Evolutionary conservation across 2,888 invertebrate species (phyloP), one percentile per base, ranked within the genome.

Genomic region (Phania funesta): DNA sequence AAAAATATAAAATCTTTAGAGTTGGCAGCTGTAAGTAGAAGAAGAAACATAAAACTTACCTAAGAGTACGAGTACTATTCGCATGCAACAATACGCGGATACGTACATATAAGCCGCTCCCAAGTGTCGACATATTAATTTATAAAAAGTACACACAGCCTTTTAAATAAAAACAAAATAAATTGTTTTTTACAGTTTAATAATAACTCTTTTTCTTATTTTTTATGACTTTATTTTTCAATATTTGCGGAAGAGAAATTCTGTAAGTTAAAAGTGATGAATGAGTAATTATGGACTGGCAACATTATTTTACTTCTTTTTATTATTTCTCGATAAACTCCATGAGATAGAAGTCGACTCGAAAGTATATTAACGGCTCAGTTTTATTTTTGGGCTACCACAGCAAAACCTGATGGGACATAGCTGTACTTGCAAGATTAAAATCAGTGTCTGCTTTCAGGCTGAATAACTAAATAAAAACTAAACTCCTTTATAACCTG

Each of bases 221-320:
- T 50, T 50, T 48, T 50, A 24, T 62, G 3, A 62, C 35, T 54
- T 62, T 46, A 52, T 65, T 78, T 78, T 75, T 52, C 50, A 56
- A 75, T 75, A 65, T 80, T 80, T 74, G 68, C 74, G 80, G 80
- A 80, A 80, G 80, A 64, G 74, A 75, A 80, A 80, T 75, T 75
- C 52, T 58, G 18, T 32, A 35, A 3, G n/a, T 70, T 58, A 18
- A 75, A 56, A 65, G 20, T 67, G 70, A 71, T 62, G 70, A 78
- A 71, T 70, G 70, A 71, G 46, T 78, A 78, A 71, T 78, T 64
- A 52, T 54, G 35, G 73, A 74, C 62, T 44, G 60, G 52, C 62
- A 38, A 48, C 22, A 52, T 20, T 32, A 29, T 68, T 32, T 24
- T 48, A 11, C n/a, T 32, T 11, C n/a, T 16, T 26, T 46, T 24